Conservation (phyloP, 2,113 vertebrate species). For the Isurus oxyrinchus region DNA sequence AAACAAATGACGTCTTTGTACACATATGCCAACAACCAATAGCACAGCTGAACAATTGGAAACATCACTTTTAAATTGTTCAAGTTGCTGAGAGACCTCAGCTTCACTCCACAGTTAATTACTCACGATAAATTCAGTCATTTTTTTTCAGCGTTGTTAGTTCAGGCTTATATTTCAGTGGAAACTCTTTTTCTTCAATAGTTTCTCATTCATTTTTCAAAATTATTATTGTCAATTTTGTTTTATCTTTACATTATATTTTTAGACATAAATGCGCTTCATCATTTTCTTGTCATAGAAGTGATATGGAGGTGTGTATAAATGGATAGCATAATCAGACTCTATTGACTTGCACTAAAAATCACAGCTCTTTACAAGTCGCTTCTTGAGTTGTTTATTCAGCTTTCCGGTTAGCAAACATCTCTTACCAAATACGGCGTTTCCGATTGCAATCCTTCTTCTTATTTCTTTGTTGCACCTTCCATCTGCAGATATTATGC, state of each 20-base stretch:
- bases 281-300: not conserved
- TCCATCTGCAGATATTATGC: not conserved
- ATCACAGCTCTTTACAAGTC: not conserved
- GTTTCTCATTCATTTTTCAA: not conserved
- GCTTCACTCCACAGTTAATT: not conserved
- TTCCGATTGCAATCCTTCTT: not conserved
- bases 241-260: not conserved
- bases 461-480: not conserved
- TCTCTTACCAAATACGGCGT: not conserved
- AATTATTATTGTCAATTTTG: not conserved
- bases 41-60: not conserved
- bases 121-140: not conserved
- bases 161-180: too few species aligned
- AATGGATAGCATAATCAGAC: not conserved
- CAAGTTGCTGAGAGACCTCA: not conserved
- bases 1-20: not conserved
- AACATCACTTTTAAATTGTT: not conserved
- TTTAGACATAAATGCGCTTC: not conserved
- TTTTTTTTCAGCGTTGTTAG: not conserved
- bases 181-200: not conserved
- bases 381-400: not conserved
- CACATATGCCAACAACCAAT: not conserved
- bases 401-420: not conserved
- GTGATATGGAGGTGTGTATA: not conserved
- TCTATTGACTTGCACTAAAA: not conserved